phyloP scores from a whole-genome alignment of 92 coral and sea anemone genomes.

The Palythoa heliodiscus region DNA sequence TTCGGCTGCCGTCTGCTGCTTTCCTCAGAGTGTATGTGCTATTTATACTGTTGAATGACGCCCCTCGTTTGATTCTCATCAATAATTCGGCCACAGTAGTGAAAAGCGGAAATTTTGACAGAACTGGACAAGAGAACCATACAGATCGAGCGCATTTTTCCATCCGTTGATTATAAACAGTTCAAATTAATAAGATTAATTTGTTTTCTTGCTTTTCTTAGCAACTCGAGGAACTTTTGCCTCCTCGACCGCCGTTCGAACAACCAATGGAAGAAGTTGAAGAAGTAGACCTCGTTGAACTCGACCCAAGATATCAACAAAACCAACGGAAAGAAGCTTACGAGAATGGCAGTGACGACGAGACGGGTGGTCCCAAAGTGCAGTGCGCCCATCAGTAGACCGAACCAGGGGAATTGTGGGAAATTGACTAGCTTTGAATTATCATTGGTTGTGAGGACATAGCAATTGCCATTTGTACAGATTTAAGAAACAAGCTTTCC shows the following conservation, averaged over 20 bases:
- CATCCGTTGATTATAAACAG: too few species aligned
- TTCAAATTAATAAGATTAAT: too few species aligned
- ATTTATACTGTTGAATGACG: too few species aligned
- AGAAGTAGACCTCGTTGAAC: constrained; percentile 82
- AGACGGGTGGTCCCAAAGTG: constrained; percentile 82
- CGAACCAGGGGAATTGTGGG: neutral
- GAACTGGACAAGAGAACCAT: too few species aligned
- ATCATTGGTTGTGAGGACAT: neutral
- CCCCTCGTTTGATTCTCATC: too few species aligned
- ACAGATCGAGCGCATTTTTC: too few species aligned
- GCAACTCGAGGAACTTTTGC: constrained; percentile 86
- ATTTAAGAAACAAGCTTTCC: neutral
- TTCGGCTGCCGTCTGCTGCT: too few species aligned
- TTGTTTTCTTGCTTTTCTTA: constrained; percentile 18
- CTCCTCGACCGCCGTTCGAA: constrained; percentile 71
- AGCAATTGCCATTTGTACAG: constrained; percentile 14
- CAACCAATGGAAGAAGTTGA: constrained; percentile 68
- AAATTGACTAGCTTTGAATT: neutral
- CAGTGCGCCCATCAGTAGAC: constrained; percentile 95
- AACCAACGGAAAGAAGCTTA: constrained; percentile 81
- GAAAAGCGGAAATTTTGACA: too few species aligned
- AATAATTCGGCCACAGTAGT: too few species aligned
- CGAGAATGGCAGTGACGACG: constrained; percentile 93
- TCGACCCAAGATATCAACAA: constrained; percentile 70
- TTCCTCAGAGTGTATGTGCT: too few species aligned